These are phyloP conservation scores for Malurus splendens DNA, from an alignment of 2,797 vertebrate genomes.

Conservation along the genomic window DNA sequence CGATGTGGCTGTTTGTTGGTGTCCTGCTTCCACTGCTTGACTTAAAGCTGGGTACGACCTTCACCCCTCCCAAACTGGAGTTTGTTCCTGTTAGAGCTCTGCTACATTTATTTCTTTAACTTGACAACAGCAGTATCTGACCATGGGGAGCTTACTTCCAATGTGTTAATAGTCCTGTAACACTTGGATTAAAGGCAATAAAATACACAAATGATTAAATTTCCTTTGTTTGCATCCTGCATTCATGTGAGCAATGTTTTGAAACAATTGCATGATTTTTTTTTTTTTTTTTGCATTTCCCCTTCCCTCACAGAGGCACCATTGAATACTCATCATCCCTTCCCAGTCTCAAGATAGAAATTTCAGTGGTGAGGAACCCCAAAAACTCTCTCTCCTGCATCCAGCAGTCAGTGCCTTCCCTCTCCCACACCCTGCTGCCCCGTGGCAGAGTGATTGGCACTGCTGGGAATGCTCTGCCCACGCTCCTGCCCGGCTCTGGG, in stretches of 20 bases:
- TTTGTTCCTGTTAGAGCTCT: neutral
- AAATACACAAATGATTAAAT: neutral
- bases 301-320: neutral
- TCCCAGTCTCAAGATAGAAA: neutral
- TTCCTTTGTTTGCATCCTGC: neutral
- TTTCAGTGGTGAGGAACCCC: neutral
- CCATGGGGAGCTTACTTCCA: neutral
- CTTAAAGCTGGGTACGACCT: neutral
- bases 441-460: neutral
- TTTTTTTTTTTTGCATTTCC: neutral
- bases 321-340: neutral
- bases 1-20: neutral
- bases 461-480: neutral
- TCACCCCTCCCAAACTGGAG: neutral
- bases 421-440: neutral
- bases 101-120: neutral
- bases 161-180: neutral
- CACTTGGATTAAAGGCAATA: neutral
- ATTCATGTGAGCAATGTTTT: neutral
- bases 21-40: neutral
- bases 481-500: neutral
- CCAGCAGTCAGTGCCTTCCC: neutral
- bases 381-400: neutral
- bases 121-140: neutral
- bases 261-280: neutral